Evolutionary conservation across 2,888 invertebrate species (phyloP).

Genomic region (Tipula vernalis): DNA sequence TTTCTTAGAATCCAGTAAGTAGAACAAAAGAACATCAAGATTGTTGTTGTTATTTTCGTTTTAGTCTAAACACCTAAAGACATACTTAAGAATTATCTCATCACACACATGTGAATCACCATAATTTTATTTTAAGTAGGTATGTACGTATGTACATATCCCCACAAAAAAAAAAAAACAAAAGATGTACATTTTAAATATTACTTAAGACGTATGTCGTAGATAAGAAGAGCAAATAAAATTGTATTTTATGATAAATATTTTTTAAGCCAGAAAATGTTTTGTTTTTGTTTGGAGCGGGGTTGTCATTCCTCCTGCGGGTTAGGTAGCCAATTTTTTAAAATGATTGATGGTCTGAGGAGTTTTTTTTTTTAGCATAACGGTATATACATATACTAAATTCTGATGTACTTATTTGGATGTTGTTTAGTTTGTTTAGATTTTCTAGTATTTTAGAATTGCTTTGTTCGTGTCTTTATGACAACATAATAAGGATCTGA

Average conservation of each 20-base stretch:
- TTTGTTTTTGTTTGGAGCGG: background rate
- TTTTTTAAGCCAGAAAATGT: background rate
- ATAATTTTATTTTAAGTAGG: background rate
- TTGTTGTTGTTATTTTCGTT: background rate
- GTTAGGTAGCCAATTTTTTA: background rate
- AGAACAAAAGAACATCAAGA: background rate
- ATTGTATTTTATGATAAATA: background rate
- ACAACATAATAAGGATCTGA: background rate
- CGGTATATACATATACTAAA: background rate
- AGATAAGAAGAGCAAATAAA: background rate
- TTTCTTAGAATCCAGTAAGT: background rate
- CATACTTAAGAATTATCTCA: background rate
- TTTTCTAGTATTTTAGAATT: background rate
- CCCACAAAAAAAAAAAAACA: background rate
- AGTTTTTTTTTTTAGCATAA: background rate
- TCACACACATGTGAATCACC: background rate
- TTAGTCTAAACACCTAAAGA: background rate
- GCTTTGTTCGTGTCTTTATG: background rate
- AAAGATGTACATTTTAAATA: background rate
- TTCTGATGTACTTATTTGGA: background rate
- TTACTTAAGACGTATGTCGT: background rate
- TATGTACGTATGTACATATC: background rate
- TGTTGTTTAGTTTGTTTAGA: background rate
- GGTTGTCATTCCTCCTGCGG: background rate
- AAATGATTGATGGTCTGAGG: background rate